A percentile compares a stretch with the other conserved stretches of the same genome.
These are phyloP conservation scores for Aleiodes leptofemur DNA, from an alignment of 2,888 invertebrate species.

Conservation along the genomic window DNA sequence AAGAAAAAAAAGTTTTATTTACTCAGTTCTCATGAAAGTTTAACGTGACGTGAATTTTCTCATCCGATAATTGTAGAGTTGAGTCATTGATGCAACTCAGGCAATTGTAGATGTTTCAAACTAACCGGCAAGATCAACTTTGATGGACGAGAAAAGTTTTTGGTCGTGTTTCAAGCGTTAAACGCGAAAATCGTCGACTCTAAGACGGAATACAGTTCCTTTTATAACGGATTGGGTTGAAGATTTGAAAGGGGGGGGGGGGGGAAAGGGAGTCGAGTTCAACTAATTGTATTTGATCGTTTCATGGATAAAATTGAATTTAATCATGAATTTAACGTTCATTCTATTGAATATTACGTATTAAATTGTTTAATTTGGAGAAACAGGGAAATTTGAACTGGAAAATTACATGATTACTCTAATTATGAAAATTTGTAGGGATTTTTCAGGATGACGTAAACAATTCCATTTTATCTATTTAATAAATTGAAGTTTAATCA, in stretches of 20 bases:
- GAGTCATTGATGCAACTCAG: neutral
- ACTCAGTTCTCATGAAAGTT: too few relatives aligned
- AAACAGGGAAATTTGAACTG: too few relatives aligned
- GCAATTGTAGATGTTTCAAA: constrained; percentile 11
- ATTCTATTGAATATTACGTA: neutral
- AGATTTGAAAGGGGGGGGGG: neutral
- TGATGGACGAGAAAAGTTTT: constrained; percentile 19
- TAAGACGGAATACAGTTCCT: constrained; percentile 1
- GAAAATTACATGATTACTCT: too few relatives aligned
- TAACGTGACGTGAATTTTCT: too few relatives aligned
- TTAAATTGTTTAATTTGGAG: too few relatives aligned
- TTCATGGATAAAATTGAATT: neutral
- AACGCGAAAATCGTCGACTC: constrained; percentile 13
- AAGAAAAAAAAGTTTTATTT: too few relatives aligned
- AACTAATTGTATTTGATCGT: neutral
- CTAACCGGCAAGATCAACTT: neutral
- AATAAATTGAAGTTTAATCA: too few relatives aligned
- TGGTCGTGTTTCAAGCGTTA: constrained; percentile 20
- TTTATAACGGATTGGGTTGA: constrained; percentile 7
- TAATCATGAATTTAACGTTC: neutral
- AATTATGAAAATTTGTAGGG: too few relatives aligned
- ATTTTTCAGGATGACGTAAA: too few relatives aligned
- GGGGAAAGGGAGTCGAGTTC: neutral
- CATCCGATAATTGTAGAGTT: neutral
- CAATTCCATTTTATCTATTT: too few relatives aligned